Conservation (phyloP, 2,797 vertebrate genomes). For the Crocidura indochinensis region DNA sequence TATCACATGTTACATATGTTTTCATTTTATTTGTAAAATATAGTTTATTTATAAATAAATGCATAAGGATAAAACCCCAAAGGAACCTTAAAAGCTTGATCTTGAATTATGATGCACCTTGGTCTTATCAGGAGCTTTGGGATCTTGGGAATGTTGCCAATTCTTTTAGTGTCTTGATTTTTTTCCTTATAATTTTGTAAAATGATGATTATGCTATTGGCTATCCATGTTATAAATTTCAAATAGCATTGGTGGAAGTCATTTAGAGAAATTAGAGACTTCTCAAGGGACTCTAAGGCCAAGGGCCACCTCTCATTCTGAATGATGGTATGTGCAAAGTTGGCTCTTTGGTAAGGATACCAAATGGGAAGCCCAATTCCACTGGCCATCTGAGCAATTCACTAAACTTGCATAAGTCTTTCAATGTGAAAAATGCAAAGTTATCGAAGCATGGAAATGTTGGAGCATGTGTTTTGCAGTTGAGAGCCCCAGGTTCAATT, state of each 20-base stretch:
- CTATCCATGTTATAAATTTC: constrained; percentile 16
- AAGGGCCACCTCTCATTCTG: background rate
- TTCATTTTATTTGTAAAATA: background rate
- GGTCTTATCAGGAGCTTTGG: constrained; percentile 21
- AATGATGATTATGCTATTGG: constrained; percentile 41
- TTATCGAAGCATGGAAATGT: constrained; percentile 11
- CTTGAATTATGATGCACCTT: constrained; percentile 56
- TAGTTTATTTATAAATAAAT: background rate
- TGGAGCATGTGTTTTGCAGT: too few species aligned
- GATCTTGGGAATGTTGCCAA: constrained; percentile 54
- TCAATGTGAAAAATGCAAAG: constrained; percentile 46
- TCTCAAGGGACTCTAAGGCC: background rate
- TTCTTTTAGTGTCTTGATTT: constrained; percentile 35
- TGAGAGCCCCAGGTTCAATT: too few species aligned
- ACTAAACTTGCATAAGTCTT: background rate
- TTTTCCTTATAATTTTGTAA: constrained; percentile 31
- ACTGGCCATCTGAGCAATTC: constrained; percentile 38
- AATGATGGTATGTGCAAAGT: background rate
- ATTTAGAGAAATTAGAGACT: constrained; percentile 19
- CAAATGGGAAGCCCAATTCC: background rate
- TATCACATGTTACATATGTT: too few species aligned
- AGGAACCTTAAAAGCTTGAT: background rate
- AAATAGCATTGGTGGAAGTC: constrained; percentile 3
- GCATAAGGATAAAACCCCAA: background rate
- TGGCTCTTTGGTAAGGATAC: background rate